Evolutionary conservation across 2,888 invertebrate genomes (phyloP), one percentile per base, ranked within the genome.

Genomic region (Xestoiulus laeticollis): DNA sequence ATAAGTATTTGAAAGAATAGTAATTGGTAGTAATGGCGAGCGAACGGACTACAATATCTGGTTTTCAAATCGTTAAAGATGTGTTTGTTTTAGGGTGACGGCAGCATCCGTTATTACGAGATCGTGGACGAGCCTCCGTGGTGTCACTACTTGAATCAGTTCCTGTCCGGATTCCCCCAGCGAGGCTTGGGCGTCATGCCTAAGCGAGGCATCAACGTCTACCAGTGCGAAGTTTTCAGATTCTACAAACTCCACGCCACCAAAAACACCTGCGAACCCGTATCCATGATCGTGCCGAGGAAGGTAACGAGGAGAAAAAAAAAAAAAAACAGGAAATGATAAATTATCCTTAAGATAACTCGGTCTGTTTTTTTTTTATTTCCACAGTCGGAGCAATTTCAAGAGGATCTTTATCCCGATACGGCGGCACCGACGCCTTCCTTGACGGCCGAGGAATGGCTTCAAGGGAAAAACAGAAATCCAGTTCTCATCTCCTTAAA

Each of bases 271-370:
- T 98, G 98, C 92, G 99, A 99, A 94, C 96, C 96, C 89, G 94
- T 98, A 89, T 97, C 98, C n/a, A 98, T 99, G 98, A 98, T 98
- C 88, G 99, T 99, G 88, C 99, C 99, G 33, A 94, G 99, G 92
- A 98, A 98, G 93, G 95, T 95, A 85, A 48, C 38, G 38, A 38
- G 38, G 6, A 8, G 33, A 38, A 38, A 38, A 38, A 38, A 38
- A 38, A 38, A 5, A 8, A 38, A 38, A 8, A 8, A 38, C 38
- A 38, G 38, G 59, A 59, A 19, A 16, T 14, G 26, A 83, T 14
- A 22, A 32, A 6, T 16, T 6, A 32, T 0, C 33, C n/a, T 85
- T 16, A 8, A 10, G 38, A 83, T 84, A 32, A 26, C n/a, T n/a
- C 85, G 8, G 19, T 84, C 53, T 43, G 53, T 30, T 48, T 38